Conservation (phyloP, 2,797 vertebrate species). For the Tenualosa thibaudeaui region DNA sequence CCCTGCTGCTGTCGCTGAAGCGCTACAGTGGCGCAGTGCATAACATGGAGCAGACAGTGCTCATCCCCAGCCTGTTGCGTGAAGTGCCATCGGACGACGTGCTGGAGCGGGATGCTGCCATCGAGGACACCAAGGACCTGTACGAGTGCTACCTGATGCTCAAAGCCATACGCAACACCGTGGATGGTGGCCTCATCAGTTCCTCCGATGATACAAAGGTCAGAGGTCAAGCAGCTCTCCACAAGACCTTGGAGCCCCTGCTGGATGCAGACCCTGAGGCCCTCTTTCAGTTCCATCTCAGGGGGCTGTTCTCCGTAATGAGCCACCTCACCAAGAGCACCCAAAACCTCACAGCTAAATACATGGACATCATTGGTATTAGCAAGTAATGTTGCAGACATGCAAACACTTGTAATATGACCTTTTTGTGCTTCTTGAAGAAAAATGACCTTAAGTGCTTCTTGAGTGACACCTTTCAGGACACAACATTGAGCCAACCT, state of each 20-base stretch:
- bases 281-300: constrained; percentile 80
- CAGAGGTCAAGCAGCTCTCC: constrained; percentile 40
- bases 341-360: constrained; percentile 78
- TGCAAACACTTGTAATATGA: neutral
- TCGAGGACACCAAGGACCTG: constrained; percentile 65
- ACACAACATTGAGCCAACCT: neutral
- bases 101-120: constrained; percentile 18
- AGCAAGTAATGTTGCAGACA: constrained; percentile 24
- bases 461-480: neutral
- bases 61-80: constrained; percentile 85
- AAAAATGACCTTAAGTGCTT: neutral
- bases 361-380: constrained; percentile 82
- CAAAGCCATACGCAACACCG: constrained; percentile 78
- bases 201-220: constrained; percentile 53
- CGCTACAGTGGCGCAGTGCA: constrained; percentile 74
- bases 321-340: constrained; percentile 78
- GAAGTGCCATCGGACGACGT: constrained; percentile 69
- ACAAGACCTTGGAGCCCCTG: constrained; percentile 39
- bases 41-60: constrained; percentile 87
- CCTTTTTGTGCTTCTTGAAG: neutral
- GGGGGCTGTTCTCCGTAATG: constrained; percentile 81
- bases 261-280: constrained; percentile 72
- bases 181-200: constrained; percentile 74
- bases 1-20: constrained; percentile 71
- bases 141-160: constrained; percentile 80